Base-by-base conservation (phyloP, 2,797 vertebrate genomes). In the Pseudochromis fuscus region DNA sequence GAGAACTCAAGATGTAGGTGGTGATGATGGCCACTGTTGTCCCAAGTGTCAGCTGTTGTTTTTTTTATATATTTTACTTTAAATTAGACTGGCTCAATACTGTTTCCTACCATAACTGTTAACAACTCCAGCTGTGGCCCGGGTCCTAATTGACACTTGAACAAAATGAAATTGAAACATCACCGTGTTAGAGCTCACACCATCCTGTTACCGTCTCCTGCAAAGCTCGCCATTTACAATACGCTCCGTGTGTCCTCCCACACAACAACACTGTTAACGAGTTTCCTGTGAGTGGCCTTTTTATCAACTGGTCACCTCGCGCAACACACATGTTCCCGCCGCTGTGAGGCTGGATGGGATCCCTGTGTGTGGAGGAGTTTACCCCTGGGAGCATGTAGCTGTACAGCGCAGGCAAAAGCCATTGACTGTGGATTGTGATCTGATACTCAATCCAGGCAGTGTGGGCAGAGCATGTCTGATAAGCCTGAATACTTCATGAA, bases 381-480 rank as follows among this genome's bases (percentile, higher is more conserved):
- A 53, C 83, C 65, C 70, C 44, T 3, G 75, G 74, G 81, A 87
- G 65, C 2, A 11, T 19, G 53, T 0, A 49, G 69, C 78, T 70
- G 48, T n/a, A 51, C 55, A 50, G 57, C 38, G 27, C 44, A 30
- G 59, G 44, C 31, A 55, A 71, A 84, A 75, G 68, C 59, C 67
- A 85, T 40, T 64, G 78, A 77, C 76, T 83, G 76, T 59, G 67
- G 71, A 85, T 75, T 74, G 78, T 79, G 84, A 84, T 82, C 74
- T 67, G 72, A 89, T 73, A 45, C 52, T 80, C 31, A 25, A 56
- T 48, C 70, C 61, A 75, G 57, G 57, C 65, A 66, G 78, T 82
- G 87, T 91, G 87, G 84, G 88, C 70, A 81, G 83, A 80, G 83
- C 66, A 44, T 57, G 77, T 82, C 67, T 85, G 79, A 84, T 86